Conservation (phyloP, 2,113 vertebrate genomes). For the Aegotheles bennettii region DNA sequence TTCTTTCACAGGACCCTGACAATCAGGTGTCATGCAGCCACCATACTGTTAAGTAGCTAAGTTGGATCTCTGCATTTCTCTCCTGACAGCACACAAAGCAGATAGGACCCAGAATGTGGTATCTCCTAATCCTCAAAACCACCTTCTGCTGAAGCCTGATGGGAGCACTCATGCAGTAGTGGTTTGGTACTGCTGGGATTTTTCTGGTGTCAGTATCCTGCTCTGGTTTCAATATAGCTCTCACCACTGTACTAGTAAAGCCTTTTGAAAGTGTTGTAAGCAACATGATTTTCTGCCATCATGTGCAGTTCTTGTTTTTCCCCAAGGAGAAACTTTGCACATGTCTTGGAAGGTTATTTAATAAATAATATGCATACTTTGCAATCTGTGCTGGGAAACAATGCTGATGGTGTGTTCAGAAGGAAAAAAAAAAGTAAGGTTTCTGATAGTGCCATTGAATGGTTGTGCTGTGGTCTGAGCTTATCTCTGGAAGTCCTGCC, state of each 20-base stretch:
- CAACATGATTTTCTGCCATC: background rate
- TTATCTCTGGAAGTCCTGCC: background rate
- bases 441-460: background rate
- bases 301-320: background rate
- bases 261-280: background rate
- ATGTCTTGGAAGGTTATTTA: background rate
- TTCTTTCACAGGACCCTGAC: background rate
- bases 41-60: background rate
- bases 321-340: background rate
- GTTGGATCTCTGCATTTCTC: background rate
- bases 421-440: background rate
- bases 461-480: background rate
- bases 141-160: background rate
- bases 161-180: background rate
- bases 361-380: background rate
- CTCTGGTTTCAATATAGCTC: background rate
- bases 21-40: background rate
- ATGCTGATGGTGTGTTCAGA: background rate
- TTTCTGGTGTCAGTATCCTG: background rate
- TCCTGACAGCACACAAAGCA: background rate
- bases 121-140: background rate
- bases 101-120: rapidly evolving
- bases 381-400: background rate
- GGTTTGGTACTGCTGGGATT: background rate
- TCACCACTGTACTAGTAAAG: background rate